These are phyloP conservation scores for Petroica traversi DNA, from an alignment of 2,113 vertebrate species.

Conservation along the genomic window DNA sequence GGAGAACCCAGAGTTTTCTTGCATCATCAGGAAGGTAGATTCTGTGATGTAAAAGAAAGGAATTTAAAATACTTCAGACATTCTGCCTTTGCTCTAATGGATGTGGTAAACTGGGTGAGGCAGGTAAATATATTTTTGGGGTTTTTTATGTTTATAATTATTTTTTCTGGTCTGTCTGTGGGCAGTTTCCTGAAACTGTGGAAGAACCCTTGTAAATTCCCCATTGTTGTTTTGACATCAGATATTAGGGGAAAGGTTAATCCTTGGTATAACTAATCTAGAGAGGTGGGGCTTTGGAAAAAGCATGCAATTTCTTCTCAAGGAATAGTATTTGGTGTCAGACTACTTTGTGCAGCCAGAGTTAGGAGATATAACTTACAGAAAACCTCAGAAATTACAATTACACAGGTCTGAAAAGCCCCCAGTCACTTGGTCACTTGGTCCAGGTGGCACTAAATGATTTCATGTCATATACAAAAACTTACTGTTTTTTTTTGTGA, in stretches of 20 bases:
- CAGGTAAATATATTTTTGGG: neutral
- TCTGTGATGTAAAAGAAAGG: neutral
- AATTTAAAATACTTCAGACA: neutral
- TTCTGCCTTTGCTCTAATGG: neutral
- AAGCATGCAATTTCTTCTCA: neutral
- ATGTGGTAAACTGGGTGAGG: accelerated
- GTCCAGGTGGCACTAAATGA: neutral
- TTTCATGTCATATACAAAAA: neutral
- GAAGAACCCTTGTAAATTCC: neutral
- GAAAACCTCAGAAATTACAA: neutral
- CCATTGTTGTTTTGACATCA: neutral
- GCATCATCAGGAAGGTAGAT: neutral
- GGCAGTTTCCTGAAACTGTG: neutral
- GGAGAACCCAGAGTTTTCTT: neutral
- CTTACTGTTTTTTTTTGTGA: neutral
- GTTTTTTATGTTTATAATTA: neutral
- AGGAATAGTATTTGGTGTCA: neutral
- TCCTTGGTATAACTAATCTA: neutral
- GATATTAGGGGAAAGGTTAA: neutral
- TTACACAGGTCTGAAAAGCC: neutral
- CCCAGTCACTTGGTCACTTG: neutral
- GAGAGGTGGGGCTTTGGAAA: neutral
- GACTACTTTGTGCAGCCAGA: neutral
- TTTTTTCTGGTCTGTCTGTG: neutral
- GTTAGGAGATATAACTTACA: neutral